Base-by-base conservation (phyloP, 2,888 invertebrate species). In the Patella depressa region DNA sequence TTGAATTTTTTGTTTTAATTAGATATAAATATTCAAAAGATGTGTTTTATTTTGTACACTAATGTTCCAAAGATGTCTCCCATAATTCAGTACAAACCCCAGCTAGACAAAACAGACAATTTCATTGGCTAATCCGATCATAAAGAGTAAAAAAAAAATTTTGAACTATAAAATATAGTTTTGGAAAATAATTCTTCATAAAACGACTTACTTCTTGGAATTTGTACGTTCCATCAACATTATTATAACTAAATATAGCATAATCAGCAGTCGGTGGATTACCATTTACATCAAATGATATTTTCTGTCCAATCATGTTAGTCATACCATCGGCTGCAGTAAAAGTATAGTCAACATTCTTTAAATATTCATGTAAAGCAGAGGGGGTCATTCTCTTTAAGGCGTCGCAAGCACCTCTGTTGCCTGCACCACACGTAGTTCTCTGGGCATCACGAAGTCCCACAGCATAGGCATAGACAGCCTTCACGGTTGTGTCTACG, bases 401-500 rank as follows among this genome's bases (percentile, higher is more conserved):
- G 1, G 54, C 45, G 0, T 71, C 70, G 75, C 89, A 89, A 9
- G 85, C 53, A 3, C 84, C 85, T 0, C 79, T 72, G 4, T 71
- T 9, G 2, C 71, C 34, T 2, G 69, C 72, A 1, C 85, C 83
- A 80, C 89, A 87, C 2, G 72, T 78, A 17, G 65, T 74, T 9
- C 4, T 0, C 53, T 88, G 88, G 2, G 88, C 87, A 2, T 71
- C 75, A 71, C 83, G 82, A 53, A 89, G 72, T 0, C 88, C 88
- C 69, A 83, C 86, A 0, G 89, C 89, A 76, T 85, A 90, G 2
- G 89, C 85, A 79, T 85, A 88, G 14, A 90, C 85, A 15, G 88
- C 87, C 59, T 85, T 81, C 53, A 90, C 85, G 1, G 87, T 85
- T 17, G 86, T 78, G 53, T 88, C 88, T 0, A 87, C 85, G 71